Conservation (phyloP, 2,113 vertebrate species). For the Paradisaea rubra region DNA sequence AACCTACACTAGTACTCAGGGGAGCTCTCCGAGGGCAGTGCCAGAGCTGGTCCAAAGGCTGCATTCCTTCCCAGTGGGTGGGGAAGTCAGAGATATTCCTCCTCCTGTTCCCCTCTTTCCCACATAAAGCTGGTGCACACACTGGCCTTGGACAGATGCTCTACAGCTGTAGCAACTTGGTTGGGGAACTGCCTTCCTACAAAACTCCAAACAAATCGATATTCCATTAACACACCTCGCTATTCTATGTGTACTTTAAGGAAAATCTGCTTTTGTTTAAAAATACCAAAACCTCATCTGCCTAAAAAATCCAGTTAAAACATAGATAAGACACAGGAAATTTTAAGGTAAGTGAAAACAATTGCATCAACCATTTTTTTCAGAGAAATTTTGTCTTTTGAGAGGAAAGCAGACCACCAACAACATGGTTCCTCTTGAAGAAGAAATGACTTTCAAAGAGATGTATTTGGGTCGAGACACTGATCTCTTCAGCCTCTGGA, state of each 20-base stretch:
- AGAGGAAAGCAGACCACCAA: background rate
- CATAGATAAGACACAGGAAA: background rate
- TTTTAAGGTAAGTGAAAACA: background rate
- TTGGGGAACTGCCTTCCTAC: background rate
- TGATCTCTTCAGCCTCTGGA: background rate
- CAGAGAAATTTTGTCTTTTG: background rate
- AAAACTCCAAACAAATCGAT: background rate
- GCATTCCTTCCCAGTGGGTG: accelerated
- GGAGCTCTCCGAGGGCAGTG: background rate
- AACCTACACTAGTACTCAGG: too few species aligned
- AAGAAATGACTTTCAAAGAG: background rate
- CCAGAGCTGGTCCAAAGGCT: background rate
- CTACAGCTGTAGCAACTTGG: background rate
- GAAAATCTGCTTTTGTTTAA: background rate
- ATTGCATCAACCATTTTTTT: background rate
- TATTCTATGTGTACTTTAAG: background rate
- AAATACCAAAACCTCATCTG: background rate
- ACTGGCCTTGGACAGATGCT: background rate
- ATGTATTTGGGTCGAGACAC: background rate
- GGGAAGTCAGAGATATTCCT: background rate
- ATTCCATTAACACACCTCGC: background rate
- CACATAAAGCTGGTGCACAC: accelerated
- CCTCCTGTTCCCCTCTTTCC: too few species aligned
- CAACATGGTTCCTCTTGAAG: background rate
- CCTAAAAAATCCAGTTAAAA: background rate